Evolutionary conservation across 2,888 invertebrate genomes (phyloP), one percentile per base, ranked within the genome.

Genomic region (Doris montereyensis): DNA sequence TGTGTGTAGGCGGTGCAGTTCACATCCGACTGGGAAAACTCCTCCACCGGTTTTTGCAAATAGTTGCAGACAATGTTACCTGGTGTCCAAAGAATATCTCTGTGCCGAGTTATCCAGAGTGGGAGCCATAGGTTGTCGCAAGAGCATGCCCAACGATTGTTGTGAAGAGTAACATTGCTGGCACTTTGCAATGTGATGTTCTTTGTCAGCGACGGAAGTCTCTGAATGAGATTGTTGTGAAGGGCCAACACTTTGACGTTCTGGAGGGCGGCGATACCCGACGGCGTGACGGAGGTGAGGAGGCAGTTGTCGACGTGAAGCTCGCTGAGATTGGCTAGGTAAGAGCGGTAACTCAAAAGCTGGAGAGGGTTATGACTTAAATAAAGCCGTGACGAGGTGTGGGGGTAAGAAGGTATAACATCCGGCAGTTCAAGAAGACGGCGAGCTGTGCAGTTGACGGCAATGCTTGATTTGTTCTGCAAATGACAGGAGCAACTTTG

Each of bases 101-200:
- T 41, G 71, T 82, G 82, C 32, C 52, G 57, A 32, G 58, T 62
- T 4, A 82, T 52, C 82, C 82, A 82, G 2, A 24, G 30, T 13
- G 82, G 76, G 65, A 82, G 67, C 82, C 82, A 82, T 17, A 82
- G 60, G n/a, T 77, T 80, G 5, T 77, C 74, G 30, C 82, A 82
- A 0, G 80, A 77, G 28, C 82, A 82, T 3, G 75, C 62, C 82
- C 82, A 82, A 28, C 80, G 80, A 67, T 82, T 82, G 60, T 76
- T 73, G 71, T 78, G 78, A 17, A 82, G 74, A 1, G 82, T 73
- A 26, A 82, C 65, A 68, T 80, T 82, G 26, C n/a, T 77, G 65
- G 80, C 82, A 2, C 67, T 58, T 1, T 65, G 32, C 35, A 82
- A 58, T 28, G 76, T 82, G 30, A 82, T 73, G 67, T 80, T 80